These are phyloP conservation scores for Onychostoma macrolepis DNA, from an alignment of 2,113 vertebrate genomes.

Conservation along the genomic window DNA sequence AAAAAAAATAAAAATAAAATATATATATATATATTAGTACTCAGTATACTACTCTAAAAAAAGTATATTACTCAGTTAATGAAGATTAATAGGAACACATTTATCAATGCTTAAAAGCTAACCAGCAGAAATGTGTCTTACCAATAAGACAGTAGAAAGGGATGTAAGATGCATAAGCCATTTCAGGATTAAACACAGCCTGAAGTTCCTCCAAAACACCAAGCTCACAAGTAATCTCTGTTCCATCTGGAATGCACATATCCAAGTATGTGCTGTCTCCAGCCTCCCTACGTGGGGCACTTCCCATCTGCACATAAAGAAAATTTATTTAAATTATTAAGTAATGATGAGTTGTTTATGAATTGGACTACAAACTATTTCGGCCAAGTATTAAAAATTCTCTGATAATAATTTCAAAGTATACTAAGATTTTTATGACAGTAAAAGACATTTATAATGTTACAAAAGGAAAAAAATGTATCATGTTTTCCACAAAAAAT, in stretches of 20 bases:
- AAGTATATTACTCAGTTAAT: neutral
- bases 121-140: conserved; percentile 61
- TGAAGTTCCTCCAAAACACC: conserved; percentile 85
- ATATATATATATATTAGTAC: no score
- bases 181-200: conserved; percentile 91
- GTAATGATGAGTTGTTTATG: neutral
- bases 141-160: conserved; percentile 95
- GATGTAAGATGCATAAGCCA: conserved; percentile 93
- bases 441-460: neutral
- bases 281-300: conserved; percentile 69
- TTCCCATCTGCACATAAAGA: conserved; percentile 65
- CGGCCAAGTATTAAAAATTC: neutral
- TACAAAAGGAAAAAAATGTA: neutral
- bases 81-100: neutral
- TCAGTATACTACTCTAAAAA: no score
- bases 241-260: conserved; percentile 74
- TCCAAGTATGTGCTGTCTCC: conserved; percentile 81
- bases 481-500: no score
- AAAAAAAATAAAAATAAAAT: neutral
- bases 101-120: neutral
- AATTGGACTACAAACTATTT: neutral
- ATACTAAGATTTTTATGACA: no score
- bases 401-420: no score
- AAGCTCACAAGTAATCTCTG: conserved; percentile 77
- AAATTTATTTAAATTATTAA: neutral